These are phyloP conservation scores for Amblyornis subalaris DNA, from an alignment of 2,113 vertebrate genomes.

Conservation along the genomic window DNA sequence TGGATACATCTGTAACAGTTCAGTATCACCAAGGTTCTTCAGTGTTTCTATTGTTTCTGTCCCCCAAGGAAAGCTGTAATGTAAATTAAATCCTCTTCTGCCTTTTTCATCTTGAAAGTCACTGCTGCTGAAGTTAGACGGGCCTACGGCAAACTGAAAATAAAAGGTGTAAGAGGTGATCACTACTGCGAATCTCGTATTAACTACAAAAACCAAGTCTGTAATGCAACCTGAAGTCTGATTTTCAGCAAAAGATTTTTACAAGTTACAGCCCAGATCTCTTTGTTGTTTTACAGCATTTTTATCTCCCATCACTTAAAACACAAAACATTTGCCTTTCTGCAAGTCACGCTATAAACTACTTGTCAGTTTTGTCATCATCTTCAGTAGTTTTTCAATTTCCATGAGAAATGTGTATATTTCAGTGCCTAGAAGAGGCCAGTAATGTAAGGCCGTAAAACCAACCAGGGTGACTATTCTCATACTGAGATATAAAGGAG, in stretches of 20 bases:
- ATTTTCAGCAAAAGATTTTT: background rate
- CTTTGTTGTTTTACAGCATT: background rate
- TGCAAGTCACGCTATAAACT: fast-evolving
- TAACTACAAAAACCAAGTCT: background rate
- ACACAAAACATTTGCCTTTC: background rate
- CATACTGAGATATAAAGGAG: background rate
- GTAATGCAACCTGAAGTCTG: background rate
- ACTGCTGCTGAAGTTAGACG: constrained; percentile 84
- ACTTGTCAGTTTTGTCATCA: background rate
- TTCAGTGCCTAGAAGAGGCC: background rate
- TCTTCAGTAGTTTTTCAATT: background rate
- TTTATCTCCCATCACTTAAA: background rate
- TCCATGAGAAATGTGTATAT: fast-evolving
- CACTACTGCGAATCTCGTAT: too few relatives aligned
- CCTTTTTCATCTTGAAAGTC: constrained; percentile 74
- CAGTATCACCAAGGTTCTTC: constrained; percentile 76
- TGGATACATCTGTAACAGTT: constrained; percentile 77
- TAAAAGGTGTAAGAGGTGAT: background rate
- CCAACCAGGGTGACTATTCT: background rate
- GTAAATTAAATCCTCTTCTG: constrained; percentile 77
- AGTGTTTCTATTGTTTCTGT: constrained; percentile 85
- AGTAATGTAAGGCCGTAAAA: background rate
- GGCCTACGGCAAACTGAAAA: constrained; percentile 86
- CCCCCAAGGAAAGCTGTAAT: constrained; percentile 91
- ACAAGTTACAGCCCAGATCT: background rate